Percentiles rank a stretch among this genome's conserved stretches.
These are phyloP conservation scores for Sesia bembeciformis DNA, from an alignment of 2,888 invertebrate genomes.

Conservation along the genomic window DNA sequence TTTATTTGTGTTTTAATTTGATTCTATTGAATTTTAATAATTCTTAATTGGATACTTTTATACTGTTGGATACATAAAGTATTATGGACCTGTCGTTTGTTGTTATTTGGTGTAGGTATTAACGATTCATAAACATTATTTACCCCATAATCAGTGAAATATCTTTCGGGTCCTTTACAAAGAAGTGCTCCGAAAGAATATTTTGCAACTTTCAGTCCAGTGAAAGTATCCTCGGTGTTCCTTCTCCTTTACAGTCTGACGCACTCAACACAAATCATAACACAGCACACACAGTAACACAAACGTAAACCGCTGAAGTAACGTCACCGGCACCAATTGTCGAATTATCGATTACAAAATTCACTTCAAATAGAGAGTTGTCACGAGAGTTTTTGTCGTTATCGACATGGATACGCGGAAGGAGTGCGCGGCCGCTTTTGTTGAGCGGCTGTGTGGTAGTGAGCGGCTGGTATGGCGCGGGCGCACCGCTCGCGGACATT, in stretches of 20 bases:
- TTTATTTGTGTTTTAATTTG: no score
- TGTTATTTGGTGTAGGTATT: no score
- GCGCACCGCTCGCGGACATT: conserved; percentile 21
- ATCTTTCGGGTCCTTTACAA: conserved; percentile 34
- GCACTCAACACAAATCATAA: conserved; percentile 34
- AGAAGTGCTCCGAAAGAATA: conserved; percentile 66
- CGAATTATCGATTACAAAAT: conserved; percentile 31
- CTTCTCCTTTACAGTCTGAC: conserved; percentile 38
- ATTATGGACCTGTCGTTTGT: no score
- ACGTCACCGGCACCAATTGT: conserved; percentile 36
- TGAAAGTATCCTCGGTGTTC: conserved; percentile 68
- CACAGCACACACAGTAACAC: conserved; percentile 18
- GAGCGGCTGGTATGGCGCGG: conserved; percentile 16
- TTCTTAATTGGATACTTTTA: no score
- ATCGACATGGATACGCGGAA: conserved; percentile 5
- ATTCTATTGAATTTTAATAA: no score
- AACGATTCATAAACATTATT: conserved; percentile 12
- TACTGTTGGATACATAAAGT: no score
- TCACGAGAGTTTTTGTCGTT: conserved; percentile 24
- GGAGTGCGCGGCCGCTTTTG: conserved; percentile 15
- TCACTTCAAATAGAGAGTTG: conserved; percentile 28
- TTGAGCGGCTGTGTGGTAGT: conserved; percentile 28
- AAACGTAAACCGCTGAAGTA: conserved; percentile 26
- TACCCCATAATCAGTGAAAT: conserved; percentile 41
- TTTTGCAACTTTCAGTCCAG: conserved; percentile 70